These are phyloP conservation scores for Papilio polytes DNA, from an alignment of 1,140 invertebrate genomes.

Conservation along the genomic window DNA sequence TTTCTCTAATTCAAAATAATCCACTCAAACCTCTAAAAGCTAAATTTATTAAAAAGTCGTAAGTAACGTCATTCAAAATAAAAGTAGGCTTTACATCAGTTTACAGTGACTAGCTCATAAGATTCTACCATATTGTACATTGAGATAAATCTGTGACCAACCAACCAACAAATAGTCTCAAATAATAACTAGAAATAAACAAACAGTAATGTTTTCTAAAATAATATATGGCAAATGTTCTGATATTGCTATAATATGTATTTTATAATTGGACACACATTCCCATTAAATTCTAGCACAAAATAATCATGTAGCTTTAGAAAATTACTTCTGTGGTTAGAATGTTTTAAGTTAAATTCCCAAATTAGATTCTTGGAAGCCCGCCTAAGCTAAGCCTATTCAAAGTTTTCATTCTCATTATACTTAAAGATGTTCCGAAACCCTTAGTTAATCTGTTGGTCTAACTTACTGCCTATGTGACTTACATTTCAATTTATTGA, in stretches of 20 bases:
- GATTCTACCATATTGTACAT: no score
- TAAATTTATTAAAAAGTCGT: no score
- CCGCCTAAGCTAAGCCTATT: constrained; percentile 8
- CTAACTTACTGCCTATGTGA: constrained; percentile 14
- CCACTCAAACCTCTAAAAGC: no score
- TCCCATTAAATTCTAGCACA: not conserved
- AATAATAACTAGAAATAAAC: no score
- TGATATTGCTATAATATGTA: not conserved
- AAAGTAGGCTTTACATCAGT: no score
- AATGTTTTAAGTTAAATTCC: constrained; percentile 10
- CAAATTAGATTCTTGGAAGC: constrained; percentile 17
- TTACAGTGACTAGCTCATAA: no score
- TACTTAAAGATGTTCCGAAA: constrained; percentile 6
- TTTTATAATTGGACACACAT: not conserved
- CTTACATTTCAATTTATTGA: constrained; percentile 13
- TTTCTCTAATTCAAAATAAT: no score
- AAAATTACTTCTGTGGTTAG: constrained; percentile 6
- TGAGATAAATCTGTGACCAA: no score
- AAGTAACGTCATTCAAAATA: no score
- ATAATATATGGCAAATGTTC: no score
- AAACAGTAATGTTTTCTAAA: no score
- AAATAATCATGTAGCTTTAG: not conserved
- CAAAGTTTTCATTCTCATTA: constrained; percentile 23
- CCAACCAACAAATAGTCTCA: no score
- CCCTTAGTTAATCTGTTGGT: constrained; percentile 12